phyloP scores from a whole-genome alignment of 2,888 invertebrate genomes.

The Autographa pulchrina region DNA sequence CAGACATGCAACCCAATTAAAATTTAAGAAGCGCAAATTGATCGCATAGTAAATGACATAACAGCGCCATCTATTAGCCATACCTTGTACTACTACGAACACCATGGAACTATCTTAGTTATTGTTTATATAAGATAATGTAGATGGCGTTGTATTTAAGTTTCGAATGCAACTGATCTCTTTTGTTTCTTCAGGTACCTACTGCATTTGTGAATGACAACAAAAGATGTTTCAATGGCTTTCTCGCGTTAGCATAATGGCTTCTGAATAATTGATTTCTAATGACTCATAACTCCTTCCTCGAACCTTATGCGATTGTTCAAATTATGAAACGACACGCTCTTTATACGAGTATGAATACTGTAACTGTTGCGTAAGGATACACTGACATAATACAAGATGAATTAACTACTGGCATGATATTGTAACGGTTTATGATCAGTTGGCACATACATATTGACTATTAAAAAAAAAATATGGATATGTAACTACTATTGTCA shows the following conservation, averaged over 20 bases:
- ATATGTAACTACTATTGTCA: background rate
- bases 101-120: background rate
- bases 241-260: background rate
- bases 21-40: slow-evolving; percentile 31
- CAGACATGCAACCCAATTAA: slow-evolving; percentile 56
- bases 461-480: background rate
- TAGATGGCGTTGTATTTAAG: slow-evolving; percentile 7
- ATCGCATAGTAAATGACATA: background rate
- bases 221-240: background rate
- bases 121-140: background rate
- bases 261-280: slow-evolving; percentile 4
- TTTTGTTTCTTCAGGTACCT: too few species aligned
- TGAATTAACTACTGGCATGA: slow-evolving; percentile 4
- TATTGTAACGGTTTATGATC: background rate
- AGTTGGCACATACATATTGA: background rate
- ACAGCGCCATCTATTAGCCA: slow-evolving; percentile 38
- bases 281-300: slow-evolving; percentile 1
- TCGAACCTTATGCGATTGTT: slow-evolving; percentile 4
- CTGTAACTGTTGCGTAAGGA: slow-evolving; percentile 1
- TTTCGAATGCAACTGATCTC: background rate
- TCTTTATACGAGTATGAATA: background rate
- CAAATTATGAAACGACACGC: slow-evolving; percentile 2
- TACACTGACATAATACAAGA: slow-evolving; percentile 2
- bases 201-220: background rate
- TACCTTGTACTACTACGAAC: background rate